Evolutionary conservation across 2,113 vertebrate genomes (phyloP).

Genomic region (Xiphorhynchus elegans): DNA sequence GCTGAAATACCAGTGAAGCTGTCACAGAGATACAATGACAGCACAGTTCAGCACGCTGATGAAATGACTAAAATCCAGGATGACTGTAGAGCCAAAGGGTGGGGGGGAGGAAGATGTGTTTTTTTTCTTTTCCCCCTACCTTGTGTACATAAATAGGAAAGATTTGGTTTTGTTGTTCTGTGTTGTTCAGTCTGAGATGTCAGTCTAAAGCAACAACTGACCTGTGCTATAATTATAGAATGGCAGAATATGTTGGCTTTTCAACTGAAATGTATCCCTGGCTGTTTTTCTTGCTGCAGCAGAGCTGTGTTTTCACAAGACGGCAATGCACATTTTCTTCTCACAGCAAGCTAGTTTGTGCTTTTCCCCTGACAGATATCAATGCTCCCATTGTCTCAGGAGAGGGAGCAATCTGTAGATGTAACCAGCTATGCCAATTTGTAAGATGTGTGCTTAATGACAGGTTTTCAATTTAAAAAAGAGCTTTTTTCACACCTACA

Average conservation of each 20-base stretch:
- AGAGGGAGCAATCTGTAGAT: not conserved
- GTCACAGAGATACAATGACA: not conserved
- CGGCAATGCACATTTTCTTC: not conserved
- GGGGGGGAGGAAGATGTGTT: not conserved
- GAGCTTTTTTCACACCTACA: slow-evolving; percentile 21
- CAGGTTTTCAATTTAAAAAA: slow-evolving; percentile 3
- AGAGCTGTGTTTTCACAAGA: not conserved
- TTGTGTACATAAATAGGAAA: not conserved
- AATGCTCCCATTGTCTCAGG: not conserved
- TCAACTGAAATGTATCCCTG: not conserved
- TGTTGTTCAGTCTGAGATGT: not conserved
- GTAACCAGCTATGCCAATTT: not conserved
- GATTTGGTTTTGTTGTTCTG: not conserved
- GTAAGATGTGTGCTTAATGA: slow-evolving; percentile 8
- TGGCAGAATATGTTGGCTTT: not conserved
- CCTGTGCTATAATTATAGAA: not conserved
- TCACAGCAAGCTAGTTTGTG: not conserved
- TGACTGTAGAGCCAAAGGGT: not conserved
- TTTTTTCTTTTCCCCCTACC: not conserved
- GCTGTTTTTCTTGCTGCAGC: not conserved
- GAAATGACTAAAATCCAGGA: slow-evolving; percentile 7
- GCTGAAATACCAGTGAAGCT: slow-evolving; percentile 19
- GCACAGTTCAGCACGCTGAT: not conserved
- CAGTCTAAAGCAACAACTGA: not conserved
- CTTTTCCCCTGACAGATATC: not conserved